These are phyloP conservation scores for Bilobella aurantiaca DNA, from an alignment of 1,140 invertebrate genomes.

Conservation along the genomic window DNA sequence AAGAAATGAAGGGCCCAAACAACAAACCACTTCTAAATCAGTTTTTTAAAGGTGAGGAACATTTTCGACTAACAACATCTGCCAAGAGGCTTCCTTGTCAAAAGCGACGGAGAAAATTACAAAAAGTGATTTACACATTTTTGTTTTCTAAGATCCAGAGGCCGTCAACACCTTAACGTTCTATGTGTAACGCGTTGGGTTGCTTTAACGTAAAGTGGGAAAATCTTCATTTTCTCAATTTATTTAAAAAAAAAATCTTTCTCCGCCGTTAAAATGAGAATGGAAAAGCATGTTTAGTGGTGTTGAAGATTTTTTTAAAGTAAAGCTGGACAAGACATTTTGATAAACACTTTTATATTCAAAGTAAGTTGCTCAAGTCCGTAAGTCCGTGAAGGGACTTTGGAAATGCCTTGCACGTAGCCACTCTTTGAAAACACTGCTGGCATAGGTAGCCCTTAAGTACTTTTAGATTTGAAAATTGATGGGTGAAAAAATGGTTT, in stretches of 20 bases:
- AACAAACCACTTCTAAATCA: too few species aligned
- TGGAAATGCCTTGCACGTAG: slow-evolving; percentile 4
- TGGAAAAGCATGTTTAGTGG: too few species aligned
- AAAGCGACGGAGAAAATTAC: neutral
- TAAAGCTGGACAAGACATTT: too few species aligned
- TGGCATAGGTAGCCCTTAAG: neutral
- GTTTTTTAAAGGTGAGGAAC: slow-evolving; percentile 11
- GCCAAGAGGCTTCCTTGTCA: slow-evolving; percentile 8
- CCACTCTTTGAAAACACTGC: slow-evolving; percentile 8
- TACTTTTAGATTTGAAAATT: neutral
- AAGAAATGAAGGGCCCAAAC: too few species aligned
- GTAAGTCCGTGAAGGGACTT: neutral
- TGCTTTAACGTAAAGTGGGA: too few species aligned
- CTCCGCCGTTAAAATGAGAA: too few species aligned
- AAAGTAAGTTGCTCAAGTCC: neutral
- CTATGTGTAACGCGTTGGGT: neutral
- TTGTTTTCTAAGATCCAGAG: slow-evolving; percentile 6
- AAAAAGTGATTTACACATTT: slow-evolving; percentile 26
- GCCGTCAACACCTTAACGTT: too few species aligned
- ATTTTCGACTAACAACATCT: slow-evolving; percentile 28
- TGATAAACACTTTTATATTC: too few species aligned
- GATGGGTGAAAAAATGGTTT: neutral
- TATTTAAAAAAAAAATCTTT: too few species aligned
- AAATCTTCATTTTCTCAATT: too few species aligned
- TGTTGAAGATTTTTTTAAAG: too few species aligned